Conservation (phyloP, 2,888 invertebrate species). For the Apomyelois bistriatella region DNA sequence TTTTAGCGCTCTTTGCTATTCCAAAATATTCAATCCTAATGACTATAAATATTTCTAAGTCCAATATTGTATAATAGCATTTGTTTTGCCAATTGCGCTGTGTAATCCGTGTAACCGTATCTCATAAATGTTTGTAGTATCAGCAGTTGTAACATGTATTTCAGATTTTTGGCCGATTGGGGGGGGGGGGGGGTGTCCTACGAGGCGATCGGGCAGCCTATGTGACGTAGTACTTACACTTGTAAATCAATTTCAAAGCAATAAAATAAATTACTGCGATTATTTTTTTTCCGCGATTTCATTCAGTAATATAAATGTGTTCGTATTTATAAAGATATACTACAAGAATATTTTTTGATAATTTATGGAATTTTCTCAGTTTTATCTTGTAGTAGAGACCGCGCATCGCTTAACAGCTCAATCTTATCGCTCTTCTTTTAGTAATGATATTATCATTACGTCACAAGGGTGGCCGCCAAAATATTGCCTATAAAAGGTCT, state of each 20-base stretch:
- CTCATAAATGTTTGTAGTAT: conserved; percentile 1
- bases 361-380: too few relatives aligned
- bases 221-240: neutral
- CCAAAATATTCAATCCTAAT: conserved; percentile 3
- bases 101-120: conserved; percentile 10
- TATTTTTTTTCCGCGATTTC: too few relatives aligned
- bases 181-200: too few relatives aligned
- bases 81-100: conserved; percentile 7
- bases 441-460: neutral
- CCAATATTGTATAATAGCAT: conserved; percentile 2
- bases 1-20: neutral
- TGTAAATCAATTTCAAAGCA: neutral
- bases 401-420: too few relatives aligned
- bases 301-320: too few relatives aligned
- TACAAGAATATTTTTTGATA: too few relatives aligned
- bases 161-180: neutral
- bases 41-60: conserved; percentile 7
- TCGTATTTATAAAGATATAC: too few relatives aligned
- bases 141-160: conserved; percentile 3
- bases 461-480: neutral
- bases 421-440: too few relatives aligned
- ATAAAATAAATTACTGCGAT: too few relatives aligned
- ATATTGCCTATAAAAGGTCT: neutral
- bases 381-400: too few relatives aligned
- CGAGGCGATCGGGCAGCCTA: neutral